These are phyloP conservation scores for Emydoidea blandingii DNA, from an alignment of 2,797 vertebrate species.

Conservation along the genomic window DNA sequence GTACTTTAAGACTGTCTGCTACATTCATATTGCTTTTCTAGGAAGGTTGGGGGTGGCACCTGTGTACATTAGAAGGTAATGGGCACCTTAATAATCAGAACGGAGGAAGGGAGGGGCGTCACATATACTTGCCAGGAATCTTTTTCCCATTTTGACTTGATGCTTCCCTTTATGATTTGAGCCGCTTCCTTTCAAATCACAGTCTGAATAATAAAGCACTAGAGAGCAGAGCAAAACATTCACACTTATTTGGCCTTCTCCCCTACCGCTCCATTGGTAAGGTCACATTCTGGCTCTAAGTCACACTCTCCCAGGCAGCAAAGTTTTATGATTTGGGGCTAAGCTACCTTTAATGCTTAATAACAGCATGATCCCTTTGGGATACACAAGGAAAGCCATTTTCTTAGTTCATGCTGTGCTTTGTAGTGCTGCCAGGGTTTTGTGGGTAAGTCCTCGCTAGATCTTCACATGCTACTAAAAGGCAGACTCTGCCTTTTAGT, in stretches of 20 bases:
- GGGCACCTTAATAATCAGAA: constrained; percentile 31
- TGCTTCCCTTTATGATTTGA: not conserved
- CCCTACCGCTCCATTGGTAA: constrained; percentile 4
- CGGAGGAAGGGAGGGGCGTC: not conserved
- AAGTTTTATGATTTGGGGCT: constrained; percentile 33
- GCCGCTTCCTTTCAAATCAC: not conserved
- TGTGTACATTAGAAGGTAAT: not conserved
- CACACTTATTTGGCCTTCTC: accelerated
- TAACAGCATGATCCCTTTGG: not conserved
- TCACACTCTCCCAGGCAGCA: constrained; percentile 1
- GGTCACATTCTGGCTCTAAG: constrained; percentile 4
- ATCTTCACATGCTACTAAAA: constrained; percentile 48
- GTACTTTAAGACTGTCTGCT: constrained; percentile 29
- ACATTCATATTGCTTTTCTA: not conserved
- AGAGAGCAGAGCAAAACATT: not conserved
- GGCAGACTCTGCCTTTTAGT: not conserved
- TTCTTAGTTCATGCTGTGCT: constrained; percentile 14
- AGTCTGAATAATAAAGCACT: not conserved
- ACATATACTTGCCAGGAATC: constrained; percentile 6
- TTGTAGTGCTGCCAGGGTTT: constrained; percentile 34
- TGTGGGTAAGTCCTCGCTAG: not conserved
- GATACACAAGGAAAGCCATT: constrained; percentile 3
- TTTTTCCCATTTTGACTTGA: constrained; percentile 1
- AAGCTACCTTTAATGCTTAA: constrained; percentile 52
- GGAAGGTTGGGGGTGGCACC: not conserved